Evolutionary conservation across 2,888 invertebrate genomes (phyloP).

Genomic region (Diploptera punctata): DNA sequence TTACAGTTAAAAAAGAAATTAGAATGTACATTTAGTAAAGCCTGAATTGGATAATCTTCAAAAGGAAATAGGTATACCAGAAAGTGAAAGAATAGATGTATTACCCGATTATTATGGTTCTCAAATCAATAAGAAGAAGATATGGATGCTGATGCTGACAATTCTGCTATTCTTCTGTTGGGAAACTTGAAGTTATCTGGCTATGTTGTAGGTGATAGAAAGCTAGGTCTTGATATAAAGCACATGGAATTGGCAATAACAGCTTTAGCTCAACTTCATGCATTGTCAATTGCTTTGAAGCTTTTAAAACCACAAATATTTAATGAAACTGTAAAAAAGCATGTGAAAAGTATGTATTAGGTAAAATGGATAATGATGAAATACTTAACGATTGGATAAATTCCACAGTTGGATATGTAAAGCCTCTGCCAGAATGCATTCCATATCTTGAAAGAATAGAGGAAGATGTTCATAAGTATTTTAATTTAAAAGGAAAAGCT

Average conservation of each 20-base stretch:
- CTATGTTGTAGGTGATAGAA: constrained; percentile 60
- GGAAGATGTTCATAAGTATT: too few relatives aligned
- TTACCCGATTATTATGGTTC: constrained; percentile 63
- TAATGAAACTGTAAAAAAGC: constrained; percentile 49
- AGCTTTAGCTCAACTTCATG: constrained; percentile 64
- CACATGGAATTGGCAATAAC: constrained; percentile 58
- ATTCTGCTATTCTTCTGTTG: constrained; percentile 59
- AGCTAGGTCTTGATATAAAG: constrained; percentile 59
- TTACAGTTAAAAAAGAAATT: constrained; percentile 65
- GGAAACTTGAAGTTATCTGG: constrained; percentile 63
- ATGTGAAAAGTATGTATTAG: background rate
- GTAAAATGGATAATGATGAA: background rate
- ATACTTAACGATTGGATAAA: background rate
- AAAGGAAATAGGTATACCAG: constrained; percentile 55
- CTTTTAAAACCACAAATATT: constrained; percentile 56
- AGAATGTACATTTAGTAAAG: constrained; percentile 59
- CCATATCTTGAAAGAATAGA: constrained; percentile 30
- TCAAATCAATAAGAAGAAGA: constrained; percentile 52
- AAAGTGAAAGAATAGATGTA: constrained; percentile 54
- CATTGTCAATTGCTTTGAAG: constrained; percentile 63
- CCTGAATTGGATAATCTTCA: constrained; percentile 60
- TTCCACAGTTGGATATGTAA: background rate
- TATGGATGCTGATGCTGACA: constrained; percentile 55
- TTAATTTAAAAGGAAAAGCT: constrained; percentile 6
- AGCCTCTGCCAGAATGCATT: constrained; percentile 34